Conservation (phyloP, 2,888 invertebrate genomes). For the Lycophotia porphyrea region DNA sequence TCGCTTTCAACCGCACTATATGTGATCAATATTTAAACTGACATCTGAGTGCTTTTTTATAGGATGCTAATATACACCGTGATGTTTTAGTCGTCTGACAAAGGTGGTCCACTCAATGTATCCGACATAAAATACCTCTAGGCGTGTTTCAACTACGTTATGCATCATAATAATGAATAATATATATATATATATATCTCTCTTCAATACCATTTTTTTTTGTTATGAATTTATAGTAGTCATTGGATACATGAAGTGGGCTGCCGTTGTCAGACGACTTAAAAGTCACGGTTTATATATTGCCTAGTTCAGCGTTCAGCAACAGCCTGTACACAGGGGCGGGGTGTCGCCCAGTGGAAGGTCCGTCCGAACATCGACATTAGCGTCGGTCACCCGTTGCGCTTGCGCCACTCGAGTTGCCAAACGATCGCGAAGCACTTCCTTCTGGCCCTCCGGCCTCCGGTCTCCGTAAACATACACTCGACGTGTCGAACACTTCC, state of each 20-base stretch:
- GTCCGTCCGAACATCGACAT: constrained; percentile 67
- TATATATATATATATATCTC: too few species aligned
- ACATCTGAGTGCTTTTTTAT: neutral
- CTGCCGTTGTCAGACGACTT: too few species aligned
- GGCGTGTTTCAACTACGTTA: too few species aligned
- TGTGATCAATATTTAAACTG: neutral
- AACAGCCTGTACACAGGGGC: constrained; percentile 78
- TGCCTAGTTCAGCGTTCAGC: neutral
- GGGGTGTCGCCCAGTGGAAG: constrained; percentile 68
- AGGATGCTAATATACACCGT: neutral
- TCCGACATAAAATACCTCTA: too few species aligned
- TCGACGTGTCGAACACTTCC: constrained; percentile 54
- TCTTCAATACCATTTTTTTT: too few species aligned
- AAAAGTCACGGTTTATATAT: too few species aligned
- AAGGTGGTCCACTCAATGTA: too few species aligned
- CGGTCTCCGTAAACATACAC: constrained; percentile 39
- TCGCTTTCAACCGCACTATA: neutral
- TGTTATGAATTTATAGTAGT: too few species aligned
- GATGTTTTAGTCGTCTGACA: too few species aligned
- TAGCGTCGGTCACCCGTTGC: constrained; percentile 71
- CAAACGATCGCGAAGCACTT: constrained; percentile 74
- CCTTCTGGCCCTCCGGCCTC: constrained; percentile 48
- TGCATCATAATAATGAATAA: too few species aligned
- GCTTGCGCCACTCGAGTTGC: constrained; percentile 85
- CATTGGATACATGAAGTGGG: too few species aligned